Base-by-base conservation (phyloP, 2,113 vertebrate species). In the Myrmecobius fasciatus region DNA sequence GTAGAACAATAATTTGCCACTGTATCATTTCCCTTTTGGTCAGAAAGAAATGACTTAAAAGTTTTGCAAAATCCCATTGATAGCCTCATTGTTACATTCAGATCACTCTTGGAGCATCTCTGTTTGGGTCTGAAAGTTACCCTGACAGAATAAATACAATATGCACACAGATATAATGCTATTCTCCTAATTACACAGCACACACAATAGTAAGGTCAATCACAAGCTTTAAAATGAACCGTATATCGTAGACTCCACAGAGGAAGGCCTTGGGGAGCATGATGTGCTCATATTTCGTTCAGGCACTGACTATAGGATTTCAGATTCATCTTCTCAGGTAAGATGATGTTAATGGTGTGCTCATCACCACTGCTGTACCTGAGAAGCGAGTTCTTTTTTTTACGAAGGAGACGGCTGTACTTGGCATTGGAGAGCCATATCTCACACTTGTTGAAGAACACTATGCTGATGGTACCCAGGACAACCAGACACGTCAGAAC, bases 401-500 rank as follows among this genome's bases (percentile, higher is more conserved):
- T 99, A 28, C 98, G 99, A 31, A 99, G 98, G 52, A 99, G 98
- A 96, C 98, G 99, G 92, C 97, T 99, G 94, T 99, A 99, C 96
- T 99, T 99, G 93, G 99, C 99, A 94, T 99, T 99, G 75, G 99
- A 99, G 95, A 99, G 95, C 99, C 99, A 99, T 28, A 98, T 97
- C 98, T 99, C 99, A 48, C 99, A 99, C 97, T 99, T 99, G 96
- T 99, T 99, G 93, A 99, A 99, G 96, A 99, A 99, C 53, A 99
- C 98, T 89, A 99, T 99, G 92, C 98, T 99, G 0, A 99, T 98
- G 31, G 99, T 99, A 94, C 99, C 99, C 97, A 99, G 98, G 92
- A 99, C 99, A 93, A 99, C 99, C 94, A 99, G 98, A 95, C 99
- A 99, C 0, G 99, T 99, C 92, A 99, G 99, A 95, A 99, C 98